phyloP scores from a whole-genome alignment of 2,113 vertebrate species.

The Zonotrichia leucophrys region DNA sequence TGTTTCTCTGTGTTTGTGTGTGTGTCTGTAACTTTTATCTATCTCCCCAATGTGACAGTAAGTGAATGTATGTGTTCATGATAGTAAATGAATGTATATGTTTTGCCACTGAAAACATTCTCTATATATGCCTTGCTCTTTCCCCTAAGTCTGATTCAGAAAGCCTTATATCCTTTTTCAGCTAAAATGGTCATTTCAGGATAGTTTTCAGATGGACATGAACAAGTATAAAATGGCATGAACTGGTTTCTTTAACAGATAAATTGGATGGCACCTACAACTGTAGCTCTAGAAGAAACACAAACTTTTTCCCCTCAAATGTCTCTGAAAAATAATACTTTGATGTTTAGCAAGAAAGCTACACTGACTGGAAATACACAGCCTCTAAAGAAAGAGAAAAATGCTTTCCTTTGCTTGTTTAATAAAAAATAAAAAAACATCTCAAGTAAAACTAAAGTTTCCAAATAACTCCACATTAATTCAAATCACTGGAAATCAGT shows the following conservation, averaged over 20 bases:
- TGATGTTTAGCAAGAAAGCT: not conserved
- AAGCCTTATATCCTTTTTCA: not conserved
- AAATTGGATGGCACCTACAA: not conserved
- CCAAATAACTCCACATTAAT: not conserved
- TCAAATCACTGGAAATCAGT: not conserved
- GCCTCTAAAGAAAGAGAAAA: not conserved
- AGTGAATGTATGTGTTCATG: not conserved
- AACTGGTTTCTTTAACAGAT: not conserved
- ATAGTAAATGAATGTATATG: not conserved
- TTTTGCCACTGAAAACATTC: not conserved
- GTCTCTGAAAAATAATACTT: not conserved
- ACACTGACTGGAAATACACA: not conserved
- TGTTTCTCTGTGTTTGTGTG: fast-evolving
- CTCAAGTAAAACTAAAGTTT: not conserved
- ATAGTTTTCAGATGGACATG: not conserved
- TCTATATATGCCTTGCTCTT: not conserved
- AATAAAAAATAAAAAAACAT: not conserved
- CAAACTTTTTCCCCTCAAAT: not conserved
- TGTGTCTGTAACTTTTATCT: not conserved
- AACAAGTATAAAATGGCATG: not conserved
- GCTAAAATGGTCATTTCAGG: not conserved
- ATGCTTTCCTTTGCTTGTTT: not conserved
- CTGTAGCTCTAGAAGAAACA: not conserved
- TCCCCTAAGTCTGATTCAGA: not conserved
- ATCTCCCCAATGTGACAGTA: not conserved